Evolutionary conservation across 2,888 invertebrate genomes (phyloP).

Genomic region (Incurvaria masculella): DNA sequence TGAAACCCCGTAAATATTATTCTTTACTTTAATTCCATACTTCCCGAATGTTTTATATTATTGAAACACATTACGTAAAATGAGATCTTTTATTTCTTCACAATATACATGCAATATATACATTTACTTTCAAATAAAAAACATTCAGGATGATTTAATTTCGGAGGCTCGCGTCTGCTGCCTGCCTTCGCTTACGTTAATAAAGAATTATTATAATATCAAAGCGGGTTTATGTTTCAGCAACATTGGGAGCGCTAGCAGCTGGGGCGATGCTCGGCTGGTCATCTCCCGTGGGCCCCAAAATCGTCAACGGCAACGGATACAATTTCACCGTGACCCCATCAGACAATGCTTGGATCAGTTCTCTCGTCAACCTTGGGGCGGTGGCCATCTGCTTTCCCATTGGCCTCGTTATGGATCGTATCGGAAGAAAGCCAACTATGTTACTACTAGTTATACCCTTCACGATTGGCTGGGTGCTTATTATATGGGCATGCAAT

Average conservation of each 20-base stretch:
- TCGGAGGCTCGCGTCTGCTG: too few species aligned
- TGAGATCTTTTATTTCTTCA: too few species aligned
- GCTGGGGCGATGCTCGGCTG: slow-evolving; percentile 74
- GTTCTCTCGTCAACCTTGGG: slow-evolving; percentile 69
- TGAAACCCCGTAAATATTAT: too few species aligned
- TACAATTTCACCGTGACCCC: slow-evolving; percentile 53
- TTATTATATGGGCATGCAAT: slow-evolving; percentile 66
- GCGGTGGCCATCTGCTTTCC: slow-evolving; percentile 70
- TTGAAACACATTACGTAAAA: too few species aligned
- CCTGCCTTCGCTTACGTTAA: too few species aligned
- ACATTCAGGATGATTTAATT: too few species aligned
- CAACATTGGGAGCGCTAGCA: slow-evolving; percentile 75
- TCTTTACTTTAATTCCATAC: too few species aligned
- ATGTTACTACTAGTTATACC: slow-evolving; percentile 64
- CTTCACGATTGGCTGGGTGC: slow-evolving; percentile 69
- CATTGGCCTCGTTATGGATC: slow-evolving; percentile 66
- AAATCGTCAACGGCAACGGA: slow-evolving; percentile 34
- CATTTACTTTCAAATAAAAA: too few species aligned
- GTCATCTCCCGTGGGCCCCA: slow-evolving; percentile 68
- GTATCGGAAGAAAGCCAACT: slow-evolving; percentile 69
- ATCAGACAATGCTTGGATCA: slow-evolving; percentile 65
- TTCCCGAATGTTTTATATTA: too few species aligned
- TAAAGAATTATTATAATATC: too few species aligned
- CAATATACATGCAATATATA: too few species aligned
- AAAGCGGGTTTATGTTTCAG: slow-evolving; percentile 44